Conservation (phyloP, 2,797 vertebrate genomes). For the Sarcophilus harrisii region DNA sequence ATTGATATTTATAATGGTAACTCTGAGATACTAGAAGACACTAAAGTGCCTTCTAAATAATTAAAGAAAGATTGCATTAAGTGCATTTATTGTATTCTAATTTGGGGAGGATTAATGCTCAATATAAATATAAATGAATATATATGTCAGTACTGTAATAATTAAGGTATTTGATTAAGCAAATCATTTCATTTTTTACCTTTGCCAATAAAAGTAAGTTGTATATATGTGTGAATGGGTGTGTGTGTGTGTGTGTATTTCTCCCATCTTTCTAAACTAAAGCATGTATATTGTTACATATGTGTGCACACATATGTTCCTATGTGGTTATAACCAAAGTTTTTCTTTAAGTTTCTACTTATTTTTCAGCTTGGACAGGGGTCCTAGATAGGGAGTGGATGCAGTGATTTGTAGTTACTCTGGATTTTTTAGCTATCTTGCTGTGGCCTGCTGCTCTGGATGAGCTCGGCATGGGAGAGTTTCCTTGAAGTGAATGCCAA, state of each 20-base stretch:
- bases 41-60: neutral
- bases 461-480: conserved; percentile 52
- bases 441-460: conserved; percentile 73
- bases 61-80: neutral
- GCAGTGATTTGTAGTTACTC: conserved; percentile 39
- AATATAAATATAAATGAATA: neutral
- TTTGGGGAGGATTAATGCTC: neutral
- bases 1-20: conserved; percentile 4
- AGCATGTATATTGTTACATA: neutral
- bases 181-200: neutral
- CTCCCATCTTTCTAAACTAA: neutral
- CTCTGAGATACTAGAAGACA: neutral
- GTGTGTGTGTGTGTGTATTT: neutral
- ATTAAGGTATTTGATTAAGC: neutral
- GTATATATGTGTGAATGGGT: neutral
- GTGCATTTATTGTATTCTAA: neutral
- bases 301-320: neutral
- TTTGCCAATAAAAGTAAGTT: neutral
- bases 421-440: conserved; percentile 62
- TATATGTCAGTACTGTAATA: neutral
- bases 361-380: conserved; percentile 19
- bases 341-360: conserved; percentile 56
- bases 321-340: neutral
- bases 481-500: conserved; percentile 54
- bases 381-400: conserved; percentile 4